Conservation (phyloP, 2,888 invertebrate genomes). For the Liodrosophila aerea region DNA sequence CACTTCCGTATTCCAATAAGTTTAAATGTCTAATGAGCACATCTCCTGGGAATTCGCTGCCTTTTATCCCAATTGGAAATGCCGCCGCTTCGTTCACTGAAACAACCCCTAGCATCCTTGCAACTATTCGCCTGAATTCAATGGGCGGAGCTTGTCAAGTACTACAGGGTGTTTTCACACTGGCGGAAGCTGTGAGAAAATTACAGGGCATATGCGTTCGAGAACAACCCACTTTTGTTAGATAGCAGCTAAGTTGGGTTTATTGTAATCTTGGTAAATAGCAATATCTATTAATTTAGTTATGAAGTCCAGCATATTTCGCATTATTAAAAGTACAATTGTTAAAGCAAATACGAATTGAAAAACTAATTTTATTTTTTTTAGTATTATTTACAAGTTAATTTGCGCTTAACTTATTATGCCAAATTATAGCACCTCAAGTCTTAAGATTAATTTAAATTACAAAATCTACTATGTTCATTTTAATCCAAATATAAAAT, state of each 20-base stretch:
- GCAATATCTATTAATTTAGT: too few relatives aligned
- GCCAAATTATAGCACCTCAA: too few relatives aligned
- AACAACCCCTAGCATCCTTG: conserved; percentile 57
- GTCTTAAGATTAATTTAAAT: too few relatives aligned
- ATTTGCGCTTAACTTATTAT: too few relatives aligned
- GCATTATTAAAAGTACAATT: too few relatives aligned
- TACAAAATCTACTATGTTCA: too few relatives aligned
- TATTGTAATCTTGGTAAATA: background rate
- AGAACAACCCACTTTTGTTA: background rate
- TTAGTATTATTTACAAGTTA: too few relatives aligned
- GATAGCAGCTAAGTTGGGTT: background rate
- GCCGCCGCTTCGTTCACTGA: conserved; percentile 24
- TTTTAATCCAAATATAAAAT: too few relatives aligned
- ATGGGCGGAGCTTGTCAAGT: conserved; percentile 67
- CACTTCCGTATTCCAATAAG: conserved; percentile 59
- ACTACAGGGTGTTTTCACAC: conserved; percentile 58
- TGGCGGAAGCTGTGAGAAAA: conserved; percentile 50
- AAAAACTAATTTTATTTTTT: too few relatives aligned
- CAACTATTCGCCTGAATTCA: conserved; percentile 56
- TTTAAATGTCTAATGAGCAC: conserved; percentile 58
- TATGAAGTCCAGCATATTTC: too few relatives aligned
- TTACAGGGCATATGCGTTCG: conserved; percentile 29
- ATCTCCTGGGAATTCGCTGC: conserved; percentile 66
- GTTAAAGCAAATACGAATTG: too few relatives aligned
- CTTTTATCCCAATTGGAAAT: conserved; percentile 79